These are phyloP conservation scores for Zaprionus camerounensis DNA, from an alignment of 1,140 invertebrate species.

Conservation along the genomic window DNA sequence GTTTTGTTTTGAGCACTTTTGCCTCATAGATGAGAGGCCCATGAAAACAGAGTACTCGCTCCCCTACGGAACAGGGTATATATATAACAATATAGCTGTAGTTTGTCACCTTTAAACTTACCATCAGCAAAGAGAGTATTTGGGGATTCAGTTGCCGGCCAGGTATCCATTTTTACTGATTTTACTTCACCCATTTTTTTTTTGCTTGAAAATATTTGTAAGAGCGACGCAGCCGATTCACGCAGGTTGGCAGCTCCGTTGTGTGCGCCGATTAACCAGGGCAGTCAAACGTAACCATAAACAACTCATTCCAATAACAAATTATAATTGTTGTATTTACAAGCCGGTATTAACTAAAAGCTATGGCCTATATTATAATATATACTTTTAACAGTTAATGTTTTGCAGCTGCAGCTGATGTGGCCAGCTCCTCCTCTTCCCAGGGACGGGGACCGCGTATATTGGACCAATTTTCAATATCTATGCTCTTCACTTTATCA, in stretches of 20 bases:
- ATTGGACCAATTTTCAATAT: conserved; percentile 93
- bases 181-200: conserved; percentile 72
- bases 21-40: conserved; percentile 97
- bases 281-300: conserved; percentile 1
- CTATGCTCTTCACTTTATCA: conserved; percentile 89
- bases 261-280: conserved; percentile 18
- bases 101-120: conserved; percentile 61
- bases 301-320: conserved; percentile 9
- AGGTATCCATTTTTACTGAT: conserved; percentile 63
- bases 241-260: conserved; percentile 35
- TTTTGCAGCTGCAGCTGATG: conserved; percentile 24
- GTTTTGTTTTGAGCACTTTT: conserved; percentile 94
- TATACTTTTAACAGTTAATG: conserved; percentile 42
- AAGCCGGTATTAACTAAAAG: conserved; percentile 21
- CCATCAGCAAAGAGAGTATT: conserved; percentile 87
- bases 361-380: conserved; percentile 12
- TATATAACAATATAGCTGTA: conserved; percentile 13
- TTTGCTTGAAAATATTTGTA: conserved; percentile 44
- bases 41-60: conserved; percentile 98
- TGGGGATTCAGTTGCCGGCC: conserved; percentile 40
- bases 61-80: conserved; percentile 86
- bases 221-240: conserved; percentile 38
- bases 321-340: conserved; percentile 44
- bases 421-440: conserved; percentile 86
- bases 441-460: conserved; percentile 91